These are phyloP conservation scores for Sympetrum striolatum DNA, from an alignment of 2,888 invertebrate genomes.

Conservation along the genomic window DNA sequence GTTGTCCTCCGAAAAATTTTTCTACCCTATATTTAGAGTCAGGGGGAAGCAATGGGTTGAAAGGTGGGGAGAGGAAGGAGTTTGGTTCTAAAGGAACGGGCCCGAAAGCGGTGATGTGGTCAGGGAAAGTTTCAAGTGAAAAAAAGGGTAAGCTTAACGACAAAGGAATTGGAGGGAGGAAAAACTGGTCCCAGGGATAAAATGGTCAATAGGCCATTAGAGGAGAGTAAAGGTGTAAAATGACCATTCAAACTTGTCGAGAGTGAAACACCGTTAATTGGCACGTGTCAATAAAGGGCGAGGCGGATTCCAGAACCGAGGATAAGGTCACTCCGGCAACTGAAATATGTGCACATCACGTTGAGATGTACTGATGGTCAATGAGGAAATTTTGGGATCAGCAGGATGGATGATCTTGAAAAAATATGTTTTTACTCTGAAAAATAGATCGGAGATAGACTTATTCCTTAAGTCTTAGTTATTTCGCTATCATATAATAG, in stretches of 20 bases:
- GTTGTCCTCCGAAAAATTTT: constrained; percentile 8
- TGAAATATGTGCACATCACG: no score
- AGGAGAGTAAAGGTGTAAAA: background rate
- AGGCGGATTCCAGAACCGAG: background rate
- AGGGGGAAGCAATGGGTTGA: background rate
- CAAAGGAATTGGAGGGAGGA: background rate
- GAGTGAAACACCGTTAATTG: background rate
- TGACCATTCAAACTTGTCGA: background rate
- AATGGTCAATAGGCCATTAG: background rate
- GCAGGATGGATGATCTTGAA: no score
- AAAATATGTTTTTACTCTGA: no score
- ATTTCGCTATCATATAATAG: no score
- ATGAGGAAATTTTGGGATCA: no score
- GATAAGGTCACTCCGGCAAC: no score
- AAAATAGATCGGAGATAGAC: no score
- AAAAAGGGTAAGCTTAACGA: background rate
- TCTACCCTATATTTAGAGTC: background rate
- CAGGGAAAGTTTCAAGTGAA: background rate
- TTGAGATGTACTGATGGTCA: no score
- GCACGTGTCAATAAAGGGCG: background rate
- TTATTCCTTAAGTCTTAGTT: no score
- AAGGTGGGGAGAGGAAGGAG: background rate
- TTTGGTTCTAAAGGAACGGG: background rate
- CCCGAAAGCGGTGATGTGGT: background rate
- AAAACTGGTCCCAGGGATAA: background rate